Conservation (phyloP, 1,140 invertebrate genomes). For the Uloborus diversus region DNA sequence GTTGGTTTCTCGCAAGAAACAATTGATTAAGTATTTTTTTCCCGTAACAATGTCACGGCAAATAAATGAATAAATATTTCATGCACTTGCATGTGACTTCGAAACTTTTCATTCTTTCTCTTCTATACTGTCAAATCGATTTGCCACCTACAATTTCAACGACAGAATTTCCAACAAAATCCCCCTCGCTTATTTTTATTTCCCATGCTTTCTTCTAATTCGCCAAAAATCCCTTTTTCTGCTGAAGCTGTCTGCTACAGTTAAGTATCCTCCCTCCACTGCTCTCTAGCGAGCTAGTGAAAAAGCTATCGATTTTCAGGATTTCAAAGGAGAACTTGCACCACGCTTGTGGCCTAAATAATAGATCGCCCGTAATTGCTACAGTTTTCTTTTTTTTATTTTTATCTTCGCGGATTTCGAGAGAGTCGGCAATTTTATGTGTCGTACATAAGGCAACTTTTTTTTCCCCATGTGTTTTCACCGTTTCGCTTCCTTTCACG, state of each 20-base stretch:
- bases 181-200: conserved; percentile 29
- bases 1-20: too few relatives aligned
- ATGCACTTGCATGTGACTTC: too few relatives aligned
- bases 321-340: conserved; percentile 13
- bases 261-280: conserved; percentile 8
- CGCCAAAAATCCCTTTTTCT: conserved; percentile 19
- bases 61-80: too few relatives aligned
- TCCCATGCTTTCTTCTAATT: conserved; percentile 25
- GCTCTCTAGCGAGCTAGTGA: neutral
- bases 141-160: conserved; percentile 15
- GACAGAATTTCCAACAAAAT: neutral
- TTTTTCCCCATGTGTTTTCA: neutral
- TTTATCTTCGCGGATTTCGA: neutral
- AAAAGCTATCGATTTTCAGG: conserved; percentile 29
- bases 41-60: too few relatives aligned
- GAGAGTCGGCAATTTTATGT: conserved; percentile 13
- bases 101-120: too few relatives aligned
- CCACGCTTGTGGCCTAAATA: conserved; percentile 24
- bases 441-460: conserved; percentile 26
- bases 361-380: conserved; percentile 42
- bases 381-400: conserved; percentile 12
- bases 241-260: conserved; percentile 33
- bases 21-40: too few relatives aligned
- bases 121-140: too few relatives aligned
- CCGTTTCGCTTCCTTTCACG: conserved; percentile 1